A percentile compares a stretch with the other conserved stretches of the same genome.
Evolutionary conservation across 2,113 vertebrate genomes (phyloP).

Genomic region (Oncorhynchus keta): DNA sequence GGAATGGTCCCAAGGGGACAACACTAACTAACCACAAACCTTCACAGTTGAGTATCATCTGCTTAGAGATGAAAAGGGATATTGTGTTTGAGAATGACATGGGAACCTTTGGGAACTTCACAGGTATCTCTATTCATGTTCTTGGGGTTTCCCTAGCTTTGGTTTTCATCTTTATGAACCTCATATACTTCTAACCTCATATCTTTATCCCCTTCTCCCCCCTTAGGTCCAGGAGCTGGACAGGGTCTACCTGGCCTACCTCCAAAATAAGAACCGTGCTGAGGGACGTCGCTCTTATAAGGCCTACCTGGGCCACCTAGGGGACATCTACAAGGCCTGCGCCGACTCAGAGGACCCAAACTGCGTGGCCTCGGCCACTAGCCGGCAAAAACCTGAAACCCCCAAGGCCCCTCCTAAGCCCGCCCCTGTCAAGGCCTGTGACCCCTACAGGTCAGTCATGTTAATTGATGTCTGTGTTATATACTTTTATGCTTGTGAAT

Average conservation of each 20-base stretch:
- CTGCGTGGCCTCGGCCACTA: slow-evolving; percentile 66
- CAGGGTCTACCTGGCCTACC: slow-evolving; percentile 75
- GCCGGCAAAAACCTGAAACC: slow-evolving; percentile 60
- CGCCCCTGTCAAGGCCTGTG: slow-evolving; percentile 71
- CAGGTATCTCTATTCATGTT: no score
- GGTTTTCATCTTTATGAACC: slow-evolving; percentile 7
- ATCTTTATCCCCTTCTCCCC: neutral
- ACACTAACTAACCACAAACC: no score
- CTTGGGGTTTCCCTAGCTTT: neutral
- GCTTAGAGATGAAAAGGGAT: no score
- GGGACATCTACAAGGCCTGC: slow-evolving; percentile 77
- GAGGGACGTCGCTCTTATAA: slow-evolving; percentile 75
- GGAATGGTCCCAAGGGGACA: no score
- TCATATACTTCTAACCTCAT: neutral
- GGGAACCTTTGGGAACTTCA: no score
- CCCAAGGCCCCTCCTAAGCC: slow-evolving; percentile 63
- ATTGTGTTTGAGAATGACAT: no score
- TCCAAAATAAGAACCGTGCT: slow-evolving; percentile 79
- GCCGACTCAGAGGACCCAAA: slow-evolving; percentile 69
- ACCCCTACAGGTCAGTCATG: slow-evolving; percentile 60
- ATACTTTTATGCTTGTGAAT: no score
- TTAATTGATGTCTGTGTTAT: no score
- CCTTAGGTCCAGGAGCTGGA: slow-evolving; percentile 76
- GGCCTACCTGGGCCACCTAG: slow-evolving; percentile 71
- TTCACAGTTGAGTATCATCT: no score